Percentiles rank a stretch among this genome's conserved stretches.
These are phyloP conservation scores for Bacillus rossius DNA, from an alignment of 1,140 invertebrate genomes.

Conservation along the genomic window DNA sequence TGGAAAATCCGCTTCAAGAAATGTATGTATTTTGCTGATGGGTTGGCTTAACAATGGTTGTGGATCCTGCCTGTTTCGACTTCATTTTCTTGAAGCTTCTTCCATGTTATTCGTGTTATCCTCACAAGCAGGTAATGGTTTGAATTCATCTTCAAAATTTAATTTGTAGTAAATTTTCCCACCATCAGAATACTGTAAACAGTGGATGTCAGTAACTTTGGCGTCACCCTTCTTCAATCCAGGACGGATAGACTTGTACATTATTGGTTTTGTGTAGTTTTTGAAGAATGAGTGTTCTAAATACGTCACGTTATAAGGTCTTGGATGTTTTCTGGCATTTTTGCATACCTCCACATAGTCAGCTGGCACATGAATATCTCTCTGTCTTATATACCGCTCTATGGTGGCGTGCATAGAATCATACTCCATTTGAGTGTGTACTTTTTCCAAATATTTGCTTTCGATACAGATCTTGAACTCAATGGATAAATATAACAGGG, in stretches of 20 bases:
- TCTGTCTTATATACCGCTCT: slow-evolving; percentile 13
- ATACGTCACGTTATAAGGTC: slow-evolving; percentile 18
- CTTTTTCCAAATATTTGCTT: slow-evolving; percentile 31
- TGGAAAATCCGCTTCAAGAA: not conserved
- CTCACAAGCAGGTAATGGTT: not conserved
- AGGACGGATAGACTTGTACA: slow-evolving; percentile 25
- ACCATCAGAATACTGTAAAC: slow-evolving; percentile 28
- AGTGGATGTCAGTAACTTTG: slow-evolving; percentile 28
- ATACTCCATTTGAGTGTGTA: slow-evolving; percentile 24
- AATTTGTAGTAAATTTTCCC: slow-evolving; percentile 30
- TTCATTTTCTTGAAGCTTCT: not conserved
- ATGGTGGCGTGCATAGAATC: slow-evolving; percentile 9
- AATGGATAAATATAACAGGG: slow-evolving; percentile 17
- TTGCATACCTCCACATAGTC: slow-evolving; percentile 17
- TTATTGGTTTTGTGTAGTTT: slow-evolving; percentile 12
- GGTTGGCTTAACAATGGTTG: not conserved
- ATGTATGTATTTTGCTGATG: not conserved
- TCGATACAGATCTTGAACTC: slow-evolving; percentile 19
- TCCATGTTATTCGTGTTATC: no score
- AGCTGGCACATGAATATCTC: slow-evolving; percentile 17
- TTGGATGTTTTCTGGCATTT: slow-evolving; percentile 13
- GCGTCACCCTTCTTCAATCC: slow-evolving; percentile 30
- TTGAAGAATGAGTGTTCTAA: slow-evolving; percentile 16
- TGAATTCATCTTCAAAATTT: slow-evolving; percentile 20
- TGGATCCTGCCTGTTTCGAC: not conserved